A percentile compares a stretch with the other conserved stretches of the same genome.
Conservation (phyloP, 1,140 invertebrate genomes). For the Oedothorax gibbosus region DNA sequence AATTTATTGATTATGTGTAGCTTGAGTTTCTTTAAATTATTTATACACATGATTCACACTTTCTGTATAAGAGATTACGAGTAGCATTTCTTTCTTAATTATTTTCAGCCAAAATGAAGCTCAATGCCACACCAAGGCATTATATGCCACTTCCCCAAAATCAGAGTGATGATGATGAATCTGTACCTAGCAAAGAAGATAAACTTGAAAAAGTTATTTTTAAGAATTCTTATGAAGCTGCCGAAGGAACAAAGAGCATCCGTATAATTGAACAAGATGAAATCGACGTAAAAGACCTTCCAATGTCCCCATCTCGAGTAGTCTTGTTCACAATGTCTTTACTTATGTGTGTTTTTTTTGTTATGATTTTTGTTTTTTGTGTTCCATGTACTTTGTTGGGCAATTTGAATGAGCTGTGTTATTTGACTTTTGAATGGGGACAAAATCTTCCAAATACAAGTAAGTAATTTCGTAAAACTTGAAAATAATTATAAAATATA, state of each 20-base stretch:
- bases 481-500: too few relatives aligned
- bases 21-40: too few relatives aligned
- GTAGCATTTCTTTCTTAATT: too few relatives aligned
- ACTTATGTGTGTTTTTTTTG: slow-evolving; percentile 55
- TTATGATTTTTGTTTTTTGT: slow-evolving; percentile 53
- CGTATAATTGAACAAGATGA: not conserved
- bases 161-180: slow-evolving; percentile 61
- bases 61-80: too few relatives aligned
- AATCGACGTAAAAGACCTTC: slow-evolving; percentile 14
- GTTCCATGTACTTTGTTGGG: slow-evolving; percentile 26
- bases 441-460: slow-evolving; percentile 31
- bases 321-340: slow-evolving; percentile 35
- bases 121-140: slow-evolving; percentile 46
- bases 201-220: slow-evolving; percentile 46
- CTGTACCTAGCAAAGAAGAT: slow-evolving; percentile 48
- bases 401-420: slow-evolving; percentile 3
- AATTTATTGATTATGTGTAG: too few relatives aligned
- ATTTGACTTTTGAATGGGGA: slow-evolving; percentile 25
- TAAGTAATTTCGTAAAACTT: slow-evolving; percentile 6
- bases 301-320: slow-evolving; percentile 47
- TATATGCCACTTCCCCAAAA: slow-evolving; percentile 57
- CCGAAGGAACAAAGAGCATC: slow-evolving; percentile 16
- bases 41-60: too few relatives aligned
- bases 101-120: slow-evolving; percentile 31
- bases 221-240: slow-evolving; percentile 43